These are phyloP conservation scores for Psilanteris sp. DNA, from an alignment of 1,140 invertebrate genomes.

Conservation along the genomic window DNA sequence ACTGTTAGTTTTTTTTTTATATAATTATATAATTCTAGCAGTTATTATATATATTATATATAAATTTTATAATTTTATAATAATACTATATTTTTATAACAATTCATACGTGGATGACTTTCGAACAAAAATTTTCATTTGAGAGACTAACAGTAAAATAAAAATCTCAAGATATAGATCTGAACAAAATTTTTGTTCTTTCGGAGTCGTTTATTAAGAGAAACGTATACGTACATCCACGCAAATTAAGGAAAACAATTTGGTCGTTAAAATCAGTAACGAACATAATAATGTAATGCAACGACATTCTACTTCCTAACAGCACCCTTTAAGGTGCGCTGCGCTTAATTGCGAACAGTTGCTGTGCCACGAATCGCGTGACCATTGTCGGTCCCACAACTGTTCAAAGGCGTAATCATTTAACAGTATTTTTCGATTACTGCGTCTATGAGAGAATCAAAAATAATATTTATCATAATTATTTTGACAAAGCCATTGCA, in stretches of 20 bases:
- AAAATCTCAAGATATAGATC: no score
- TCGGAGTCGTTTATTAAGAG: neutral
- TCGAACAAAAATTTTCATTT: no score
- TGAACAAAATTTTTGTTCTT: constrained; percentile 15
- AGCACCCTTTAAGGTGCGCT: constrained; percentile 35
- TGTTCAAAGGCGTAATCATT: constrained; percentile 67
- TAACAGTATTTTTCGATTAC: constrained; percentile 22
- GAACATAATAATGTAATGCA: constrained; percentile 35
- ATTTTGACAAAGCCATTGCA: no score
- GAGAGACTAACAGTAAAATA: no score
- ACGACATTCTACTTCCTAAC: constrained; percentile 17
- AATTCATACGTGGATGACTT: no score
- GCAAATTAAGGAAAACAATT: constrained; percentile 18
- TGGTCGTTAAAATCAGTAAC: constrained; percentile 11
- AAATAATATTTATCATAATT: no score
- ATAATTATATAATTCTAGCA: no score
- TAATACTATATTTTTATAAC: no score
- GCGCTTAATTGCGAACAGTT: constrained; percentile 32
- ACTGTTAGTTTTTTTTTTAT: no score
- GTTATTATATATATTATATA: no score
- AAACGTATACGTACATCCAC: neutral
- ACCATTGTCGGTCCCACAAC: constrained; percentile 66
- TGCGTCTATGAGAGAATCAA: no score
- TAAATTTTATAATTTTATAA: no score
- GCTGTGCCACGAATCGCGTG: constrained; percentile 69